A percentile compares a stretch with the other conserved stretches of the same genome.
phyloP scores from a whole-genome alignment of 2,888 invertebrate genomes.

The Eucera pruinosa region DNA sequence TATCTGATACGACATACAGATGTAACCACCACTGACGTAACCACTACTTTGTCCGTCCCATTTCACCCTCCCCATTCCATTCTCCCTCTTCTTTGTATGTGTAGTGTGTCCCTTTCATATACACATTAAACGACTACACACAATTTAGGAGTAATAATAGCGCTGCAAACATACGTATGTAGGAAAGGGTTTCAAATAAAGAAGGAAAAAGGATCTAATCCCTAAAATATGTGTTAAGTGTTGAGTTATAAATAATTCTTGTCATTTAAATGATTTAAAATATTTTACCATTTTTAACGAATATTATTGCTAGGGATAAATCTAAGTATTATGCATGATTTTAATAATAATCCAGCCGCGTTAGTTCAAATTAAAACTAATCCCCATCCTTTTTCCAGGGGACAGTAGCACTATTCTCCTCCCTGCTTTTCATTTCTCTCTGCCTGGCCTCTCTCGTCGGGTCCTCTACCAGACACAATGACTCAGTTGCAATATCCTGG shows the following conservation, averaged over 20 bases:
- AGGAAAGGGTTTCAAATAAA: background rate
- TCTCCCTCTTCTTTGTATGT: slow-evolving; percentile 4
- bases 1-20: too few species aligned
- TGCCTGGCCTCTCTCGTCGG: slow-evolving; percentile 21
- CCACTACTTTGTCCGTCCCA: background rate
- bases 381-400: slow-evolving; percentile 9
- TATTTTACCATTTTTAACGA: background rate
- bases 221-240: background rate
- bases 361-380: slow-evolving; percentile 20
- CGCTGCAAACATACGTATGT: background rate
- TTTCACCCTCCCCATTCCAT: too few species aligned
- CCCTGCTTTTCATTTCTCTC: slow-evolving; percentile 10
- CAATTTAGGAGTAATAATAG: slow-evolving; percentile 3
- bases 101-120: background rate
- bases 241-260: background rate
- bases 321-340: background rate
- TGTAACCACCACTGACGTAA: background rate
- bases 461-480: slow-evolving; percentile 38
- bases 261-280: background rate
- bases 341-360: background rate
- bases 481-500: slow-evolving; percentile 34
- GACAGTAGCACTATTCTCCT: background rate
- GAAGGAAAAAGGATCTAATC: background rate
- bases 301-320: background rate
- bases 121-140: background rate